phyloP scores from a whole-genome alignment of 2,888 invertebrate species.

The Lagria hirta region DNA sequence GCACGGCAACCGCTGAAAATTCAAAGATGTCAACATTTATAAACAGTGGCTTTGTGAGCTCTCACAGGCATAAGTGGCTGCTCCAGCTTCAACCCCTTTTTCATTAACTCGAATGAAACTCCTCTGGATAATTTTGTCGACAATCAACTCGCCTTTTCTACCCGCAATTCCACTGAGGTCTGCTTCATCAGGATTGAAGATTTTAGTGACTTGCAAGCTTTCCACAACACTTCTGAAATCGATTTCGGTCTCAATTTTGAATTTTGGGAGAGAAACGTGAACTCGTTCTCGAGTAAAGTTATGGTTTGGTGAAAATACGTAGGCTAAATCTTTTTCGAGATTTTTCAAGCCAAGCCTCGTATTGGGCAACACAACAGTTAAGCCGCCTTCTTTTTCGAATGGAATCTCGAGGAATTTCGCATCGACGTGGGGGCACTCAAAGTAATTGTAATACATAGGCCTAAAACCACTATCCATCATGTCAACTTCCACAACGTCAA shows the following conservation, averaged over 20 bases:
- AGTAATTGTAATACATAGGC: slow-evolving; percentile 1
- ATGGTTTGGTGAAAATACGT: neutral
- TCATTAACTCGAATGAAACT: slow-evolving; percentile 43
- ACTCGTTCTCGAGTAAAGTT: neutral
- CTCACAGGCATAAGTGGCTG: slow-evolving; percentile 6
- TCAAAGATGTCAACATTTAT: neutral
- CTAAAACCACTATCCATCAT: slow-evolving; percentile 35
- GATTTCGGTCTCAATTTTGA: neutral
- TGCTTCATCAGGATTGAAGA: slow-evolving; percentile 17
- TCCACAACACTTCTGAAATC: neutral
- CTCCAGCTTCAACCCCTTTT: slow-evolving; percentile 30
- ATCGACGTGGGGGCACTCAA: neutral
- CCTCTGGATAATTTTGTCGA: slow-evolving; percentile 41
- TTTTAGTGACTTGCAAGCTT: slow-evolving; percentile 15
- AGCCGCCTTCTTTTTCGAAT: neutral
- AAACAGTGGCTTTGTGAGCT: neutral
- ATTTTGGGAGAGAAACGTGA: slow-evolving; percentile 1
- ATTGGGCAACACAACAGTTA: slow-evolving; percentile 2
- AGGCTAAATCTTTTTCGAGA: neutral
- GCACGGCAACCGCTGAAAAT: slow-evolving; percentile 6
- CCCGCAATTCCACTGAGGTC: slow-evolving; percentile 36
- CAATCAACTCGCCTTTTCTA: slow-evolving; percentile 25
- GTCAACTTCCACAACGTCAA: slow-evolving; percentile 26
- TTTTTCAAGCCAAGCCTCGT: slow-evolving; percentile 39
- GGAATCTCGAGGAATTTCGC: slow-evolving; percentile 7